These are phyloP conservation scores for Tethya wilhelma DNA, from an alignment of 37 sponge, comb jelly and placozoan genomes.

Conservation along the genomic window DNA sequence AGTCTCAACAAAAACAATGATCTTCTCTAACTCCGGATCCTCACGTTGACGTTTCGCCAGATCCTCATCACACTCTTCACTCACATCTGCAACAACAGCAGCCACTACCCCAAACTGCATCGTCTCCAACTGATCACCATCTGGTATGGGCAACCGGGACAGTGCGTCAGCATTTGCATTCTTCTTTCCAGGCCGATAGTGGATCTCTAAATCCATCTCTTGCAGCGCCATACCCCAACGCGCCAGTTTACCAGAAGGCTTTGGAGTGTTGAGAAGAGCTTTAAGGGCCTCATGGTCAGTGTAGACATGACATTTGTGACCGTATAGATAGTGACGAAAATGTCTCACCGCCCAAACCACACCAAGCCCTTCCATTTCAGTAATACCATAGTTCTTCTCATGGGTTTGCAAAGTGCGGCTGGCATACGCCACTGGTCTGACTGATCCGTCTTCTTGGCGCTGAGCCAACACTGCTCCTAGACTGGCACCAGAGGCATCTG, in stretches of 20 bases:
- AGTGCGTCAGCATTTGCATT: conserved; percentile 62
- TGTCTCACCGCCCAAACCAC: conserved; percentile 73
- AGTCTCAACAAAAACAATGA: conserved; percentile 24
- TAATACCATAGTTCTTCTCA: conserved; percentile 60
- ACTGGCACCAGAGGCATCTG: conserved; percentile 59
- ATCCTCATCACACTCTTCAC: neutral
- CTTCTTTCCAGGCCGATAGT: conserved; percentile 40
- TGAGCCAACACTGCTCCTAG: conserved; percentile 68
- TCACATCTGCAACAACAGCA: neutral
- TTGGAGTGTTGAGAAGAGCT: conserved; percentile 59
- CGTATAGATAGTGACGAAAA: conserved; percentile 69
- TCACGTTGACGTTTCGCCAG: conserved; percentile 22
- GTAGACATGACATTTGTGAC: conserved; percentile 43
- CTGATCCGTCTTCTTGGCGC: conserved; percentile 27
- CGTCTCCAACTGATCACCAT: conserved; percentile 12
- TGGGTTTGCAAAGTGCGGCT: conserved; percentile 61
- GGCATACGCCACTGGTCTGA: conserved; percentile 52
- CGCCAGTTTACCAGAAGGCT: conserved; percentile 64
- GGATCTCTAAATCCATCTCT: conserved; percentile 25
- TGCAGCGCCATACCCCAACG: conserved; percentile 68
- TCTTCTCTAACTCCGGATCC: conserved; percentile 10
- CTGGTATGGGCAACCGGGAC: too few species aligned
- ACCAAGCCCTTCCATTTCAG: conserved; percentile 61
- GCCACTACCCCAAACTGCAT: neutral
- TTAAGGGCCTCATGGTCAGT: conserved; percentile 74